Percentiles rank a stretch among this genome's conserved stretches.
These are phyloP conservation scores for Hedychridium roseum DNA, from an alignment of 2,888 invertebrate genomes.

Conservation along the genomic window DNA sequence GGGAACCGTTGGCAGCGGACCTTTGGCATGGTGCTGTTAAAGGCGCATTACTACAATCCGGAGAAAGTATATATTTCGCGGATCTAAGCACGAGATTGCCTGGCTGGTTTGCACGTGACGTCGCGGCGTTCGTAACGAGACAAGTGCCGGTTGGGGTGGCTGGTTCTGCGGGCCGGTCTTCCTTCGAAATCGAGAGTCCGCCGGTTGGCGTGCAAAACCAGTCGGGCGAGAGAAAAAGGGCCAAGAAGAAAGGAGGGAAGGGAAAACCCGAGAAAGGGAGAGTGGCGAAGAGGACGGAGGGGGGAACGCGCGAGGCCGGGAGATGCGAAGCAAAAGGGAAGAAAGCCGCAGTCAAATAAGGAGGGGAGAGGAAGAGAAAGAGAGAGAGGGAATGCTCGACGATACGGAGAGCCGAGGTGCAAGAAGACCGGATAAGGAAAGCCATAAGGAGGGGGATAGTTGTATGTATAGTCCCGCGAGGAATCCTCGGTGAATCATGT, in stretches of 20 bases:
- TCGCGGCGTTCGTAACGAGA: conserved; percentile 24
- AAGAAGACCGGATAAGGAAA: too few relatives aligned
- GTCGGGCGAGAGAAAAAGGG: conserved; percentile 29
- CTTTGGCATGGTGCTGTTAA: too few relatives aligned
- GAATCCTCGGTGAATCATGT: conserved; percentile 34
- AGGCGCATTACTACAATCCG: too few relatives aligned
- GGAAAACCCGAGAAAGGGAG: not conserved
- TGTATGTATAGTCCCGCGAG: conserved; percentile 24
- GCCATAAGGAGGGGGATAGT: too few relatives aligned
- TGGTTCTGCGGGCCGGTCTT: conserved; percentile 28
- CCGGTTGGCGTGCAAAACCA: conserved; percentile 39
- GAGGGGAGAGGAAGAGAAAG: conserved; percentile 10
- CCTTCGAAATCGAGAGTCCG: conserved; percentile 45
- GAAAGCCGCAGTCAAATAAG: not conserved
- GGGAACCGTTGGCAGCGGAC: too few relatives aligned
- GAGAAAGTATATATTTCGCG: too few relatives aligned
- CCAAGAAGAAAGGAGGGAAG: conserved; percentile 5
- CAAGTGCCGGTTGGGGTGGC: conserved; percentile 35
- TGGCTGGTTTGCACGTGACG: conserved; percentile 39
- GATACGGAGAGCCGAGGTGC: conserved; percentile 16
- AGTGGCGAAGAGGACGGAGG: not conserved
- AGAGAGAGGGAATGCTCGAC: conserved; percentile 15
- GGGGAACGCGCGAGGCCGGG: not conserved
- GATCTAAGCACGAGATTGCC: too few relatives aligned
- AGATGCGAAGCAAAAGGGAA: not conserved